A percentile compares a stretch with the other conserved stretches of the same genome.
Evolutionary conservation across 2,113 vertebrate genomes (phyloP).

Genomic region (Galbula dea): DNA sequence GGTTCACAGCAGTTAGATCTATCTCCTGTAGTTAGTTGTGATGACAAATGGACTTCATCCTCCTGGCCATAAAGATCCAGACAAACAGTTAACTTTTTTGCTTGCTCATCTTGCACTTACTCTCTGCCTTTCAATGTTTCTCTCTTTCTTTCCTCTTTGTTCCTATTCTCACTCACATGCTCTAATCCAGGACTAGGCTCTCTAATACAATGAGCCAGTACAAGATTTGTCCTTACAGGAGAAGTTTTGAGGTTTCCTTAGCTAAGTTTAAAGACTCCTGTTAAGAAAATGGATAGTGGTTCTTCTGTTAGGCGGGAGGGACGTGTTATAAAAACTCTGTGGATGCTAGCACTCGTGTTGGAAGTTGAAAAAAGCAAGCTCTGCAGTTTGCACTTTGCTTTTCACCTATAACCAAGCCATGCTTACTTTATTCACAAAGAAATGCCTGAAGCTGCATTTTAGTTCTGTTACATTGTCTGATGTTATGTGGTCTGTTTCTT

Average conservation of each 20-base stretch:
- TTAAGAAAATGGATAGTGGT: background rate
- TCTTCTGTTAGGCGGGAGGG: background rate
- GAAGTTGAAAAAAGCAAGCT: background rate
- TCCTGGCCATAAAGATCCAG: background rate
- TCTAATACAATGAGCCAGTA: background rate
- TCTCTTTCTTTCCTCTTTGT: background rate
- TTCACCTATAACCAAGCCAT: background rate
- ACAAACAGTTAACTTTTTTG: background rate
- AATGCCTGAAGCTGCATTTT: background rate
- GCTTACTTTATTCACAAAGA: background rate
- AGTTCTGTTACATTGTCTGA: background rate
- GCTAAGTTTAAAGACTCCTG: background rate
- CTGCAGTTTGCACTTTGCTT: background rate
- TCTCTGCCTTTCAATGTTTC: background rate
- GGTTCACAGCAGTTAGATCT: background rate
- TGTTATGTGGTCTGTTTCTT: fast-evolving
- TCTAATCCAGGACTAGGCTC: background rate
- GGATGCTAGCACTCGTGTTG: fast-evolving
- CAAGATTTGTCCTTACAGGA: background rate
- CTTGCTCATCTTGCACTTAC: background rate
- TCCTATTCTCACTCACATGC: background rate
- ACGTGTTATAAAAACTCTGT: background rate
- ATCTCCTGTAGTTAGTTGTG: background rate
- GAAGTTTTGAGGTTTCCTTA: background rate
- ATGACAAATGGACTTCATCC: conserved; percentile 7